phyloP scores from a whole-genome alignment of 2,888 invertebrate species.

The Autographa gamma region DNA sequence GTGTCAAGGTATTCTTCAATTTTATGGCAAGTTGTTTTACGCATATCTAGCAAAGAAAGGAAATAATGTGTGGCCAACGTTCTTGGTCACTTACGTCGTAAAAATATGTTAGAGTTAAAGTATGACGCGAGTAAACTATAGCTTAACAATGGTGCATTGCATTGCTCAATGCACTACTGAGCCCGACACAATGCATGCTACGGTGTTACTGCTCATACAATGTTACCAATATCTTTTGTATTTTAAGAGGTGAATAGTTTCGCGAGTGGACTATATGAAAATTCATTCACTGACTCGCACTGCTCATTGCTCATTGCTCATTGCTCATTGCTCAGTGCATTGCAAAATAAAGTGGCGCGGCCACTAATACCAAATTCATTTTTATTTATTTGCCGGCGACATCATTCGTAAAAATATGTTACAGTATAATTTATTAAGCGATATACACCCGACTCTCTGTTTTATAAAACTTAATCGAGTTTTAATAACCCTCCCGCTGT shows the following conservation, averaged over 20 bases:
- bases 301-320: no score
- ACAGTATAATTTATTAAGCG: background rate
- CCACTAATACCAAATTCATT: background rate
- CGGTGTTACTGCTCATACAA: background rate
- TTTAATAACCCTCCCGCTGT: slow-evolving; percentile 41
- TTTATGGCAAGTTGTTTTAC: background rate
- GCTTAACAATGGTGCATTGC: slow-evolving; percentile 20
- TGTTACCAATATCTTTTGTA: background rate
- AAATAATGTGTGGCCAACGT: slow-evolving; percentile 2
- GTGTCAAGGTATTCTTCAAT: background rate
- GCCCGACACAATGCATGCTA: slow-evolving; percentile 11
- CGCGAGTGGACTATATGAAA: background rate
- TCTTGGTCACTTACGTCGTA: background rate
- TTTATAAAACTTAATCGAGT: slow-evolving; percentile 29
- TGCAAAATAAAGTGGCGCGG: background rate
- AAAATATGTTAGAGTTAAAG: slow-evolving; percentile 8
- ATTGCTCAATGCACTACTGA: slow-evolving; percentile 16
- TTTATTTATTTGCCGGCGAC: slow-evolving; percentile 2
- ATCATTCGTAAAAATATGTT: background rate
- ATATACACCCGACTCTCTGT: background rate
- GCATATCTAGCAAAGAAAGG: slow-evolving; percentile 3
- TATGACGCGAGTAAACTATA: slow-evolving; percentile 25
- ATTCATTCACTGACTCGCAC: background rate
- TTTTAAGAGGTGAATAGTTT: slow-evolving; percentile 6
- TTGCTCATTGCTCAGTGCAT: background rate